Evolutionary conservation across 2,888 invertebrate species (phyloP).

Genomic region (Archaeoteleia sp.): DNA sequence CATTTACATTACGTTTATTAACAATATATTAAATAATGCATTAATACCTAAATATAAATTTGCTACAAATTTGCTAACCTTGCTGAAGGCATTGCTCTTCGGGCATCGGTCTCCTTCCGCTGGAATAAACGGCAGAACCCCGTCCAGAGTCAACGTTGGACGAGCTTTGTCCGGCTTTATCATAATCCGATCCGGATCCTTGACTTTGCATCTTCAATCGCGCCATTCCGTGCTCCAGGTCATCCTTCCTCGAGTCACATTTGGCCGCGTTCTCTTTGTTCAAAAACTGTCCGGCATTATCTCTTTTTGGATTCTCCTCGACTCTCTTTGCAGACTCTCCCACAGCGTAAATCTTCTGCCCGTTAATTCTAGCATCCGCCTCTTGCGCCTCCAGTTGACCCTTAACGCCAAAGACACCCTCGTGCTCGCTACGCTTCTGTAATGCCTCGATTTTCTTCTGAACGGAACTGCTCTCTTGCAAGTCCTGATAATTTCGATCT

Average conservation of each 20-base stretch:
- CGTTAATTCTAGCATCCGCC: constrained; percentile 50
- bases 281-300: constrained; percentile 43
- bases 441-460: constrained; percentile 67
- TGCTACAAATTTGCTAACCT: constrained; percentile 59
- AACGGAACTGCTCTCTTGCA: constrained; percentile 53
- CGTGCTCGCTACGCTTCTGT: constrained; percentile 64
- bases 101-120: constrained; percentile 79
- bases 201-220: constrained; percentile 70
- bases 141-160: constrained; percentile 87
- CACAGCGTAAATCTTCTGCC: constrained; percentile 47
- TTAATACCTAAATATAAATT: too few relatives aligned
- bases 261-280: constrained; percentile 56
- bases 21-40: too few relatives aligned
- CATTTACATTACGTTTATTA: too few relatives aligned
- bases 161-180: constrained; percentile 83
- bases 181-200: constrained; percentile 79
- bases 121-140: constrained; percentile 88
- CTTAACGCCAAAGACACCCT: constrained; percentile 55
- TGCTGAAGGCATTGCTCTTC: constrained; percentile 71
- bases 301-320: constrained; percentile 53
- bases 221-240: constrained; percentile 68
- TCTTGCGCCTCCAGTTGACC: constrained; percentile 58
- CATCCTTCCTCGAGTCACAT: constrained; percentile 64
- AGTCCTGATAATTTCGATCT: constrained; percentile 57
- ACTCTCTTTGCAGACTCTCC: constrained; percentile 58